Evolutionary conservation across 2,888 invertebrate genomes (phyloP).

Genomic region (Microchrysa polita): DNA sequence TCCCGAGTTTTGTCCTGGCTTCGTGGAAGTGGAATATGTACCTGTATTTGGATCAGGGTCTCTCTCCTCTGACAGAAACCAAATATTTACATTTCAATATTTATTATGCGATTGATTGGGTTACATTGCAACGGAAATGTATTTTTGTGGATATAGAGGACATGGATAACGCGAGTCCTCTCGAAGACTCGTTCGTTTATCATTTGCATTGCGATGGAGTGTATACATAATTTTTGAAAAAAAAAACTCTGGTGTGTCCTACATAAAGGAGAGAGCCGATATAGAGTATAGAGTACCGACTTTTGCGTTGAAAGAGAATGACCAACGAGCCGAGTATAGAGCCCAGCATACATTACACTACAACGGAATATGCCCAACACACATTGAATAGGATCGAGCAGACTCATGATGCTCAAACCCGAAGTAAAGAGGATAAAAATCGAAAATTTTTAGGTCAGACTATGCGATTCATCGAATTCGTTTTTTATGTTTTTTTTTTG

Average conservation of each 20-base stretch:
- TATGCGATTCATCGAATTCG: no score
- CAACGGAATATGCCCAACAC: no score
- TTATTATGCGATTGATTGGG: constrained; percentile 48
- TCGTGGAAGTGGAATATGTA: not conserved
- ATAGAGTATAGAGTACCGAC: not conserved
- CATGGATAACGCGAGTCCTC: not conserved
- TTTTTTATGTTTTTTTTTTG: no score
- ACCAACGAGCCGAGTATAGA: not conserved
- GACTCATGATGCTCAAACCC: no score
- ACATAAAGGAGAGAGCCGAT: not conserved
- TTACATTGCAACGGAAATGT: constrained; percentile 1
- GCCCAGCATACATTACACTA: not conserved
- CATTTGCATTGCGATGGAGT: constrained; percentile 1
- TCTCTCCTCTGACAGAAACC: constrained; percentile 44
- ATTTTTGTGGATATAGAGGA: no score
- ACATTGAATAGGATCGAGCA: no score
- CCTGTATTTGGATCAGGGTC: constrained; percentile 22
- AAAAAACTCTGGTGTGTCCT: no score
- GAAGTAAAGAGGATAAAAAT: no score
- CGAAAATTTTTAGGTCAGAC: no score
- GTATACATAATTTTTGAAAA: constrained; percentile 5
- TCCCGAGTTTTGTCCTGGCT: no score
- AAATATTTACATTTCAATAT: constrained; percentile 50
- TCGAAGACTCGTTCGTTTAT: no score
- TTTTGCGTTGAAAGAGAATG: not conserved